These are phyloP conservation scores for Ophioderma brevispina DNA, from an alignment of 35 echinoderm and acorn worm genomes.

Conservation along the genomic window DNA sequence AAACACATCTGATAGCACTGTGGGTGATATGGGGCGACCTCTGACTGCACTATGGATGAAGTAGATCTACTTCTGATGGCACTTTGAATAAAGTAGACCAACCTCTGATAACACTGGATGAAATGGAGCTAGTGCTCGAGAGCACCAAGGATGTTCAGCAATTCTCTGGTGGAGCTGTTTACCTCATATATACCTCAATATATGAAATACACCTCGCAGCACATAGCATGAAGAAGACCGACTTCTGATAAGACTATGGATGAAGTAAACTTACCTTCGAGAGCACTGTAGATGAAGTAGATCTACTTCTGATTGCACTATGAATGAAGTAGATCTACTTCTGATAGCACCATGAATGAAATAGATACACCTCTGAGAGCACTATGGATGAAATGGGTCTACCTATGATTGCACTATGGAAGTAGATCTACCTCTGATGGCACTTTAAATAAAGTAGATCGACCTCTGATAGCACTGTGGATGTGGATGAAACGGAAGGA, in stretches of 20 bases:
- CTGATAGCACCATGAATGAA: neutral
- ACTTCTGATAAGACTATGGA: neutral
- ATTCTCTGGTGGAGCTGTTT: no score
- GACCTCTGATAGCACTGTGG: neutral
- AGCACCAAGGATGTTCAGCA: neutral
- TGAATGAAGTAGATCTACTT: neutral
- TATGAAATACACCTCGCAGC: neutral
- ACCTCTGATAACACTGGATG: neutral
- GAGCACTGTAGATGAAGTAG: conserved; percentile 2
- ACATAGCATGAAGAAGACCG: neutral
- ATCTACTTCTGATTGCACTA: neutral
- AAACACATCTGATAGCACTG: neutral
- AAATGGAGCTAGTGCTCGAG: neutral
- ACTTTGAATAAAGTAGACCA: neutral
- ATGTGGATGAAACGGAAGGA: conserved; percentile 4
- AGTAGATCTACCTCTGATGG: neutral
- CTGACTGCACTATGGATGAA: neutral
- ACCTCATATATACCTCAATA: no score
- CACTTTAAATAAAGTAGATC: neutral
- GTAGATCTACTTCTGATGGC: neutral
- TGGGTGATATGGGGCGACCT: neutral
- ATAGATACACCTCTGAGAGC: neutral
- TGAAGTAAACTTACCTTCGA: neutral
- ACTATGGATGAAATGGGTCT: neutral
- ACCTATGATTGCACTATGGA: no score